Evolutionary conservation across 2,888 invertebrate genomes (phyloP).

Genomic region (Nycteola revayana): DNA sequence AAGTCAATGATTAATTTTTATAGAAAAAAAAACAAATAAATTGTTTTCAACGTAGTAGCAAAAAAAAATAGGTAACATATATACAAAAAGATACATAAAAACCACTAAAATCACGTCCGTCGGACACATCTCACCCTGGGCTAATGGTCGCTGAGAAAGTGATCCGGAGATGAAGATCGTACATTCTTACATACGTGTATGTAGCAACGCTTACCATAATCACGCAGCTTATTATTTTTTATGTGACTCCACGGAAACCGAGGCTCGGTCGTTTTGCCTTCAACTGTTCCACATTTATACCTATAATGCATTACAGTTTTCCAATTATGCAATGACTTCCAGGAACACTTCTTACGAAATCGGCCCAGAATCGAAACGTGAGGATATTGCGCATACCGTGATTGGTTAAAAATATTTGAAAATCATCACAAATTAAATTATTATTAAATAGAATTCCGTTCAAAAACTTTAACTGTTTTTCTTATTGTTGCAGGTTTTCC

Average conservation of each 20-base stretch:
- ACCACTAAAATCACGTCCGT: constrained; percentile 50
- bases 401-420: constrained; percentile 14
- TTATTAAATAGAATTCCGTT: too few species aligned
- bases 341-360: constrained; percentile 19
- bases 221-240: constrained; percentile 77
- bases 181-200: constrained; percentile 38
- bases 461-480: constrained; percentile 6
- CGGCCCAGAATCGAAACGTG: constrained; percentile 21
- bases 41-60: too few species aligned
- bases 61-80: too few species aligned
- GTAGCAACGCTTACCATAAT: constrained; percentile 53
- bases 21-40: too few species aligned
- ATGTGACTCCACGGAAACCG: constrained; percentile 56
- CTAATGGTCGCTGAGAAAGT: constrained; percentile 60
- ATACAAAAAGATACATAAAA: too few species aligned
- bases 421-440: too few species aligned
- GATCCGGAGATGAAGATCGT: constrained; percentile 59
- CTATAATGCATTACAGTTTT: constrained; percentile 8
- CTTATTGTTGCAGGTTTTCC: constrained; percentile 71
- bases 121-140: constrained; percentile 31
- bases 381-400: constrained; percentile 12
- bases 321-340: constrained; percentile 22
- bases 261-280: constrained; percentile 19
- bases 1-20: too few species aligned
- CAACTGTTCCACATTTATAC: constrained; percentile 18